Base-by-base conservation (phyloP, 2,113 vertebrate genomes). In the Fulica atra region DNA sequence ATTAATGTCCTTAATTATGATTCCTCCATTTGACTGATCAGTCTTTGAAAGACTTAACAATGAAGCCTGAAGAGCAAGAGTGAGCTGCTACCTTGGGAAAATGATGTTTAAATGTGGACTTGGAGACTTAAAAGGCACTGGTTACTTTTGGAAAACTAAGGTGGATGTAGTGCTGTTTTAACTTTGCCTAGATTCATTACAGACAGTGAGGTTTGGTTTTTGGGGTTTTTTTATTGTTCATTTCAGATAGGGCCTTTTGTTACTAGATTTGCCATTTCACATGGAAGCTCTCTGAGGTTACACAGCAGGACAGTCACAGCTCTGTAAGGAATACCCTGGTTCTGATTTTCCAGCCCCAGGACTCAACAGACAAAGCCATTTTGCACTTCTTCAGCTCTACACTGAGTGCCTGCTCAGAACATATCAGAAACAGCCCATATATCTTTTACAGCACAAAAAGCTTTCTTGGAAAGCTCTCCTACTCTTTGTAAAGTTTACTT, bases 391-490 rank as follows among this genome's bases (percentile, higher is more conserved):
- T 61, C 66, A 70, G 40, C 46, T 50, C 53, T 59, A 12, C 36
- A 13, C 46, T 68, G 53, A 40, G 23, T 48, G 36, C 7, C 63
- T 63, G 51, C 65, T 81, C 42, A 81, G 83, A 82, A 83, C 29
- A 46, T 51, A 78, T 70, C 12, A 5, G 40, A 36, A 94, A 26
- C 6, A 77, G 50, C 63, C 71, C 40, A 29, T 86, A 36, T 66
- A 86, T 90, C 59, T 88, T 90, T 56, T 60, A 74, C 14, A 71
- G 51, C 23, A 74, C 56, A 71, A 92, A 91, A 78, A 88, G 64
- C 46, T 88, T 92, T 93, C 54, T 86, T 88, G 64, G 80, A 93
- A 66, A 86, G 15, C n/a, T 73, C 35, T 61, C n/a, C 83, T 73
- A 57, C n/a, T 77, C 64, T 26, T 69, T 54, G 13, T 64, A 63